Conservation (phyloP, 1,140 invertebrate genomes). For the Asbolus verrucosus region DNA sequence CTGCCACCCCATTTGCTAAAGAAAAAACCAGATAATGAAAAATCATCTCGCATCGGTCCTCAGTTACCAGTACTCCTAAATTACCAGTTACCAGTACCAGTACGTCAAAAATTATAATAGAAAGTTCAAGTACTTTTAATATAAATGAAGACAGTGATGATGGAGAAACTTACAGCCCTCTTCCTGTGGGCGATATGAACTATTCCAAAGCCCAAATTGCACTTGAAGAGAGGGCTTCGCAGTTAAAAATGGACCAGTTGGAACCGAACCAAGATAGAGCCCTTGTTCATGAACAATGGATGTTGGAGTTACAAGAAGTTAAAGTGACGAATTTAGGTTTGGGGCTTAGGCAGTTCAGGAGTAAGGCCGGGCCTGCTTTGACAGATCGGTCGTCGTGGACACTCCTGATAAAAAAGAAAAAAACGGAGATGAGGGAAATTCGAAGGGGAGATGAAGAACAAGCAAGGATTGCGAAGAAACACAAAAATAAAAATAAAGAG, state of each 20-base stretch:
- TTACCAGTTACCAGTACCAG: background rate
- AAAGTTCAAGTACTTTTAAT: too few species aligned
- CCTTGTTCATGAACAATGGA: constrained; percentile 85
- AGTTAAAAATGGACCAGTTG: constrained; percentile 75
- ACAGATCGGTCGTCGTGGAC: constrained; percentile 84
- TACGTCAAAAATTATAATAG: too few species aligned
- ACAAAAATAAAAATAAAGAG: too few species aligned
- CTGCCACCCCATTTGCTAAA: constrained; percentile 56
- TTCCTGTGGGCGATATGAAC: constrained; percentile 68
- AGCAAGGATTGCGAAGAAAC: too few species aligned
- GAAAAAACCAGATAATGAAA: constrained; percentile 1
- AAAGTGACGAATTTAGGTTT: constrained; percentile 79
- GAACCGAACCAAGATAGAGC: constrained; percentile 64
- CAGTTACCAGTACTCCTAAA: constrained; percentile 57
- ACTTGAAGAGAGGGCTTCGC: constrained; percentile 79
- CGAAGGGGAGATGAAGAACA: constrained; percentile 70
- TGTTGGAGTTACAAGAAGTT: constrained; percentile 87
- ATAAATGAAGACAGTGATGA: constrained; percentile 66
- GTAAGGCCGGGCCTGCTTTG: constrained; percentile 78
- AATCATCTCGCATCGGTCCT: constrained; percentile 65
- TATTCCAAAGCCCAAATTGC: constrained; percentile 71
- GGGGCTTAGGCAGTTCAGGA: constrained; percentile 80
- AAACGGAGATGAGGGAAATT: constrained; percentile 67
- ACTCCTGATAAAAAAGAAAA: constrained; percentile 77
- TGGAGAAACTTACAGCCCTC: too few species aligned